phyloP scores from a whole-genome alignment of 1,140 invertebrate species.

The Polypedilum pembai region DNA sequence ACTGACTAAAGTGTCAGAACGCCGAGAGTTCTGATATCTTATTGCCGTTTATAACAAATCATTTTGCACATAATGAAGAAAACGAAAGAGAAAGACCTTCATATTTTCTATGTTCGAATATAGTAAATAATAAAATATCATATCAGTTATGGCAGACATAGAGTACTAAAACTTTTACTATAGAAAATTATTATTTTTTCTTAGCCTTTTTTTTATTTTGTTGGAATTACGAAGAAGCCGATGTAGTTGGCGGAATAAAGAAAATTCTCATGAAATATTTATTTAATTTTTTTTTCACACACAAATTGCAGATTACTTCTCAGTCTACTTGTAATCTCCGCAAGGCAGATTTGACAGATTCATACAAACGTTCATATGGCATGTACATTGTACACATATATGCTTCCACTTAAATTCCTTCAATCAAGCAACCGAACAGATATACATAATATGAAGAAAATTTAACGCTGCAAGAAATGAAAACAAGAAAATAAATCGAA shows the following conservation, averaged over 20 bases:
- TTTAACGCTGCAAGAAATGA: neutral
- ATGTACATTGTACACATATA: neutral
- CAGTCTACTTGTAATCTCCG: neutral
- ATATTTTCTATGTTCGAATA: too few species aligned
- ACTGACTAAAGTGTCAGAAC: too few species aligned
- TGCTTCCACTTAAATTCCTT: neutral
- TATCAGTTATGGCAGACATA: neutral
- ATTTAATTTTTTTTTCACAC: neutral
- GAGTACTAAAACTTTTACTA: neutral
- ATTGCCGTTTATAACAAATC: too few species aligned
- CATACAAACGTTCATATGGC: neutral
- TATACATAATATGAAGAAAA: too few species aligned
- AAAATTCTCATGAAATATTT: constrained; percentile 1
- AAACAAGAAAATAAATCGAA: constrained; percentile 3
- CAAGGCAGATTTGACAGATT: neutral
- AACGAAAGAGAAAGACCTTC: too few species aligned
- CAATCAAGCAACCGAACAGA: neutral
- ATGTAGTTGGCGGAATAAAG: neutral
- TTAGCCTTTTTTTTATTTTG: neutral
- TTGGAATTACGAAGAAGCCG: too few species aligned
- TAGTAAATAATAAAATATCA: neutral
- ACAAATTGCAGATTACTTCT: neutral
- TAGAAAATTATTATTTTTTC: neutral
- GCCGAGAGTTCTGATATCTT: too few species aligned
- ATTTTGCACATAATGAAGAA: too few species aligned